These are phyloP conservation scores for Cinara cedri DNA, from an alignment of 2,888 invertebrate species.

Conservation along the genomic window DNA sequence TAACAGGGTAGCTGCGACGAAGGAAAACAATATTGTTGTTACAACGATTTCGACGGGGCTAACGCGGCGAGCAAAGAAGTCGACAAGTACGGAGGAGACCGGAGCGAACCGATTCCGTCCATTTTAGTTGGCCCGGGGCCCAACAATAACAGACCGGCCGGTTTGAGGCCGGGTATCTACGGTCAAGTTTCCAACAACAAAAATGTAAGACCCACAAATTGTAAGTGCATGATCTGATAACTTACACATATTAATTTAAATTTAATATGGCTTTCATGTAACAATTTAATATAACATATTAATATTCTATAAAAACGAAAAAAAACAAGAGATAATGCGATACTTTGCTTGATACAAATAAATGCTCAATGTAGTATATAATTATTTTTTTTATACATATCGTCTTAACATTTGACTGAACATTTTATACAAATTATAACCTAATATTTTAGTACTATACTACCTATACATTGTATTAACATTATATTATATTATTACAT, in stretches of 20 bases:
- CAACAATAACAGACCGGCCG: constrained; percentile 48
- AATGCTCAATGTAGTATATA: too few relatives aligned
- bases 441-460: too few relatives aligned
- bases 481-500: too few relatives aligned
- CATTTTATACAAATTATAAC: too few relatives aligned
- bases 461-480: too few relatives aligned
- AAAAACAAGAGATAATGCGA: too few relatives aligned
- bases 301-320: too few relatives aligned
- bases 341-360: too few relatives aligned
- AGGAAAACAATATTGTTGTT: constrained; percentile 72
- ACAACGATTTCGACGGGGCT: constrained; percentile 62
- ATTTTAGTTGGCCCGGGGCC: constrained; percentile 65
- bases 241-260: constrained; percentile 19
- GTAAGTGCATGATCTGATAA: constrained; percentile 55
- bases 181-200: constrained; percentile 54
- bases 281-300: too few relatives aligned
- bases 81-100: constrained; percentile 53
- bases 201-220: constrained; percentile 41
- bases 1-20: constrained; percentile 70
- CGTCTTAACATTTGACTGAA: too few relatives aligned
- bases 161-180: constrained; percentile 47
- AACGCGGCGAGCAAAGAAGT: constrained; percentile 49
- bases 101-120: constrained; percentile 57
- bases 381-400: too few relatives aligned
- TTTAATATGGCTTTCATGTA: not conserved